A percentile compares a stretch with the other conserved stretches of the same genome.
Evolutionary conservation across 2,113 vertebrate species (phyloP).

Genomic region (Coturnix japonica): DNA sequence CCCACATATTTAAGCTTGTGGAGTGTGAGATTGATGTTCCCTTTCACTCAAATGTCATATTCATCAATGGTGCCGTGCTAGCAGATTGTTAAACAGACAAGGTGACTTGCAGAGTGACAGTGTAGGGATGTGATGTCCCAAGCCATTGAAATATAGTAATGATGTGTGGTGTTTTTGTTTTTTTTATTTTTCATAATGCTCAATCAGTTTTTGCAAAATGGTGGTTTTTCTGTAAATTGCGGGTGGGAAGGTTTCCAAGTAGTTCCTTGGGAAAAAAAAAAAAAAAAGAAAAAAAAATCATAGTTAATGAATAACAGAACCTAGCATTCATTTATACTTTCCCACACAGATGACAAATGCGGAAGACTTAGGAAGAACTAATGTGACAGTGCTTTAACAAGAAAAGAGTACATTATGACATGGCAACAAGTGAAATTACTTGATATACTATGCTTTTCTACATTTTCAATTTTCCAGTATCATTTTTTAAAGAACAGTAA

Average conservation of each 20-base stretch:
- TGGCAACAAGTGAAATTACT: neutral
- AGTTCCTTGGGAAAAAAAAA: neutral
- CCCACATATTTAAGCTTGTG: conserved; percentile 41
- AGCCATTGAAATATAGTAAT: conserved; percentile 44
- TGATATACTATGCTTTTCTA: neutral
- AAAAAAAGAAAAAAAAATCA: neutral
- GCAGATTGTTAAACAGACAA: conserved; percentile 61
- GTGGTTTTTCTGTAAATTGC: neutral
- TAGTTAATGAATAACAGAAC: neutral
- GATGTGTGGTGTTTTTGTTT: neutral
- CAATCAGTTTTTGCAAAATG: conserved; percentile 22
- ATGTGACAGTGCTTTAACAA: neutral
- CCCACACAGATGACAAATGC: neutral
- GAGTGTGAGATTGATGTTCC: conserved; percentile 51
- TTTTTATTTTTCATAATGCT: conserved; percentile 5
- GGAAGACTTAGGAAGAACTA: neutral
- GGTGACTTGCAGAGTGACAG: conserved; percentile 46
- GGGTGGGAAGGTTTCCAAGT: conserved; percentile 5
- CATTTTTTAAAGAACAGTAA: neutral
- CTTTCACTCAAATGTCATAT: conserved; percentile 59
- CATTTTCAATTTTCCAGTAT: neutral
- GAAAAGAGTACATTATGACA: neutral
- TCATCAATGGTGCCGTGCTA: conserved; percentile 57
- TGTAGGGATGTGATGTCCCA: conserved; percentile 52
- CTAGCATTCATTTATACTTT: neutral